Evolutionary conservation across 2,113 vertebrate genomes (phyloP), one percentile per base, ranked within the genome.

Genomic region (Gallinago jamesoni): DNA sequence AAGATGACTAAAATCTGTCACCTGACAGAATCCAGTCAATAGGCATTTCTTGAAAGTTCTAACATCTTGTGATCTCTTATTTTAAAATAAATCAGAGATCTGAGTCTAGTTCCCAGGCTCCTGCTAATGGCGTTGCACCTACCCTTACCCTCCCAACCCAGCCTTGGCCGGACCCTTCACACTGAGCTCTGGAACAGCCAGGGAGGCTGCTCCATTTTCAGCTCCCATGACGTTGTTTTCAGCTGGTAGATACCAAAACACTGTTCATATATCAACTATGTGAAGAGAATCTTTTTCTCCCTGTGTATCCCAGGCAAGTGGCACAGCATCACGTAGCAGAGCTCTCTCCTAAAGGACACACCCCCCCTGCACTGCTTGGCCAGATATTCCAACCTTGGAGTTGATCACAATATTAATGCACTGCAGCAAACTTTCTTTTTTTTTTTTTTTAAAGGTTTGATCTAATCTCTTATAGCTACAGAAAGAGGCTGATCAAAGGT

Each of bases 401-500:
- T 21, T 84, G 66, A 41, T 87, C 59, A 35, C 48, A 11, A 56
- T 90, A 69, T 64, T 90, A 92, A 93, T 96, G 87, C 64, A 47
- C 75, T 84, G 82, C 94, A 87, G 56, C n/a, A 45, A 69, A 37
- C 59, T 86, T 93, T 23, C 12, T 13, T 52, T 53, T 53, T 53
- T 55, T 28, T 53, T 77, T 83, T 70, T 74, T 73, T 72, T 16
- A 53, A 89, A 72, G 86, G 80, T 63, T 90, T 95, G 84, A 96
- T 96, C 92, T 97, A 91, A 97, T 98, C 97, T 97, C 93, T 84
- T 73, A 35, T 52, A 96, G 91, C 88, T 95, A 35, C 75, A 96
- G 69, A 87, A 91, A 97, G 94, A 95, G 82, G 72, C 95, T 96
- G 94, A 97, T 97, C 92, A 97, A 90, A 97, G 89, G 85, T 91